Evolutionary conservation across 2,113 vertebrate species (phyloP).

Genomic region (Pampusana beccarii): DNA sequence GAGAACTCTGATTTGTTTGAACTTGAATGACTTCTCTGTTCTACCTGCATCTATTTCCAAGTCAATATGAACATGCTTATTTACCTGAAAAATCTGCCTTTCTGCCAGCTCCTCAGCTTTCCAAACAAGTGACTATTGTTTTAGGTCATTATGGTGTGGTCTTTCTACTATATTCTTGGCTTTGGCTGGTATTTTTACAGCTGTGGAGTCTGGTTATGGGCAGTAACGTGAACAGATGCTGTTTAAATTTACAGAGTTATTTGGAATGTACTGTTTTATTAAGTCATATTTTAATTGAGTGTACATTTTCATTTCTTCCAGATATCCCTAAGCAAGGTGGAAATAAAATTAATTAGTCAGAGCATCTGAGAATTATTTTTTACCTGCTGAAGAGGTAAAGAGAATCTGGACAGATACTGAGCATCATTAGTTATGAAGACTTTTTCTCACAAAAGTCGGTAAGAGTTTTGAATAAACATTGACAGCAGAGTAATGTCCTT

Average conservation of each 20-base stretch:
- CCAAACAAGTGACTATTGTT: not conserved
- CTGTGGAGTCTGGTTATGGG: not conserved
- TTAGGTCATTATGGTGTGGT: not conserved
- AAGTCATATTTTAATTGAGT: not conserved
- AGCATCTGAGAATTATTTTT: not conserved
- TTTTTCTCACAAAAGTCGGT: not conserved
- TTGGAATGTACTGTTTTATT: not conserved
- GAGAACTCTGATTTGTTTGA: not conserved
- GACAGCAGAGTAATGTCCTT: conserved; percentile 10
- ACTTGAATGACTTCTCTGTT: rapidly evolving
- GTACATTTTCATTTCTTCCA: not conserved
- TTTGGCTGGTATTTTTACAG: not conserved
- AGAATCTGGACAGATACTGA: not conserved
- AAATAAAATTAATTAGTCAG: not conserved
- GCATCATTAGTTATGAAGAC: not conserved
- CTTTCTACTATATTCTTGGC: not conserved
- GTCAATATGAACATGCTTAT: not conserved
- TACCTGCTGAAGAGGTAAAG: not conserved
- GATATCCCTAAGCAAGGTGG: not conserved
- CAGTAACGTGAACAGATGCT: not conserved
- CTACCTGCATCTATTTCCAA: not conserved
- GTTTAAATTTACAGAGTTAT: not conserved
- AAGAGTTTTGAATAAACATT: conserved; percentile 8
- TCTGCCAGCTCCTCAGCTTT: not conserved
- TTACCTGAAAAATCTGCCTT: not conserved